Percentiles rank a stretch among this genome's conserved stretches.
These are phyloP conservation scores for Heliothis subflexa DNA, from an alignment of 1,140 invertebrate species.

Conservation along the genomic window DNA sequence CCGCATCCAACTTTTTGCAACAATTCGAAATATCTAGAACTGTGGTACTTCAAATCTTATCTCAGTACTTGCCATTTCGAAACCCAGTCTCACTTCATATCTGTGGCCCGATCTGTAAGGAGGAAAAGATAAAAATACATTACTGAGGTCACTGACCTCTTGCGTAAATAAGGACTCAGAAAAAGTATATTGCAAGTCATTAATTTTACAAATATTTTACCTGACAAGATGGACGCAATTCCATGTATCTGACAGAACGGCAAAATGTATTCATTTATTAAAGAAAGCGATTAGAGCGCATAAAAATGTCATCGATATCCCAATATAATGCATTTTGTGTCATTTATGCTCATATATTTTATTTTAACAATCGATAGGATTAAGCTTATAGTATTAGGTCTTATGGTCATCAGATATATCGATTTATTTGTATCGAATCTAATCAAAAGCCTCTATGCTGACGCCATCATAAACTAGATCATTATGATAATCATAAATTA, in stretches of 20 bases:
- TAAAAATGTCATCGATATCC: constrained; percentile 30
- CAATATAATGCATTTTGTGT: constrained; percentile 17
- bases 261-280: constrained; percentile 6
- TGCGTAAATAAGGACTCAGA: constrained; percentile 6
- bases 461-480: too few relatives aligned
- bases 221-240: background rate
- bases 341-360: constrained; percentile 2
- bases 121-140: background rate
- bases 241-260: background rate
- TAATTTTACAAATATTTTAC: constrained; percentile 9
- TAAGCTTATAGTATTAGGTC: background rate
- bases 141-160: background rate
- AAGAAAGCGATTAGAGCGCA: constrained; percentile 3
- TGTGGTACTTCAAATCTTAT: background rate
- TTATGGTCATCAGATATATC: background rate
- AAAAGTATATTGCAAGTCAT: background rate
- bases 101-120: background rate
- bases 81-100: background rate
- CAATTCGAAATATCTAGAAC: background rate
- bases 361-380: constrained; percentile 13
- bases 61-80: background rate
- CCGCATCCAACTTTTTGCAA: too few relatives aligned
- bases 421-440: too few relatives aligned
- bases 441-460: too few relatives aligned
- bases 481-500: too few relatives aligned